Evolutionary conservation across 2,888 invertebrate species (phyloP), one percentile per base, ranked within the genome.

Genomic region (Aleiodes alternator): DNA sequence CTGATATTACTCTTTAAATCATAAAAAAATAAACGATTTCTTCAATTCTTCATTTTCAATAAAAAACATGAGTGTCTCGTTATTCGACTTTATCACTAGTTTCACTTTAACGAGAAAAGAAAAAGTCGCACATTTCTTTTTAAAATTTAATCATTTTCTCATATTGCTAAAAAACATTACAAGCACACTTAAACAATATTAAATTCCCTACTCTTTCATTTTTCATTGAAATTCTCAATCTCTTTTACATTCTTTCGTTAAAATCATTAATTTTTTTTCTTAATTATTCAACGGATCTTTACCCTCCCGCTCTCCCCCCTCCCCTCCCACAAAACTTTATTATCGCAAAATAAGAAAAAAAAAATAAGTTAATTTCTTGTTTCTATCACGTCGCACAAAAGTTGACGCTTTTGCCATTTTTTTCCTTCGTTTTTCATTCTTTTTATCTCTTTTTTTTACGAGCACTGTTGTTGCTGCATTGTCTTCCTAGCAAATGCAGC

Each of bases 401-500:
- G 57, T 76, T 76, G 56, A 75, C 71, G 56, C 48, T 12, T 75
- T 68, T 31, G 55, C 48, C 43, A 75, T 69, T 73, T 73, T 34
- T 72, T 51, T 66, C 69, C 23, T 70, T 77, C 51, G 11, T 77
- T 74, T 61, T 43, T 53, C 71, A 55, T 38, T 48, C 31, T 38
- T 76, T 70, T 38, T 69, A 4, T 66, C 6, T 69, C 70, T 74
- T 76, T 70, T 70, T 69, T 55, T 74, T 61, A 76, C 61, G 59
- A 73, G 73, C 59, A 76, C 70, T 76, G 69, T 53, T 71, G 75
- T 61, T 69, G 69, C 59, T 72, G 78, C 74, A 70, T 72, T 71
- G 74, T 79, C 85, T 81, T 82, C 84, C 86, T 88, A 96, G 92
- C 96, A 96, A 91, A 95, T 94, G 90, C 96, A 96, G 88, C 95